Percentiles rank a stretch among this genome's conserved stretches.
Evolutionary conservation across 2,888 invertebrate genomes (phyloP).

Genomic region (Agriopis marginaria): DNA sequence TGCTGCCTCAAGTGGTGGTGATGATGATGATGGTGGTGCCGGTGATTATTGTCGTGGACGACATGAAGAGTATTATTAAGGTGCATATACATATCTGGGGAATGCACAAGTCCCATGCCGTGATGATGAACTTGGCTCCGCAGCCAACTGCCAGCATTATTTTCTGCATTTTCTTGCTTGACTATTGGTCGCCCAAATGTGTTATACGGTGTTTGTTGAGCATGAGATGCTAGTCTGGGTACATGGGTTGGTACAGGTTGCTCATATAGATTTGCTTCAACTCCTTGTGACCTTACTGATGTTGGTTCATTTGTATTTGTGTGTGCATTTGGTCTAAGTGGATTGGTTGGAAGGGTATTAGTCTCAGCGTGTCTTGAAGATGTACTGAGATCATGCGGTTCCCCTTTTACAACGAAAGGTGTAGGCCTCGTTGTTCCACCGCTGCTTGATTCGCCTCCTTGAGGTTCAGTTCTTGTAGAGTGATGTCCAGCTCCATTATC

Average conservation of each 20-base stretch:
- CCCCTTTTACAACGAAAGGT: constrained; percentile 66
- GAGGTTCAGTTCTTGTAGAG: constrained; percentile 25
- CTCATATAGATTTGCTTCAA: constrained; percentile 4
- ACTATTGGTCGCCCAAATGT: constrained; percentile 33
- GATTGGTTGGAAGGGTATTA: constrained; percentile 40
- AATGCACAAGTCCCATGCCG: constrained; percentile 47
- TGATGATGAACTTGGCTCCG: constrained; percentile 40
- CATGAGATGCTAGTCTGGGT: background rate
- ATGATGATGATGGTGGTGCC: constrained; percentile 54
- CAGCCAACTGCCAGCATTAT: constrained; percentile 44
- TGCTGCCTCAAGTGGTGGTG: constrained; percentile 41
- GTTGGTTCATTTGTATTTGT: constrained; percentile 45
- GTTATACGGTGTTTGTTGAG: constrained; percentile 1
- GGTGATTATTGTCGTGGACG: constrained; percentile 56
- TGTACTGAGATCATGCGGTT: constrained; percentile 58
- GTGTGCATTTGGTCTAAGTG: constrained; percentile 38
- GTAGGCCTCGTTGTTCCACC: constrained; percentile 41
- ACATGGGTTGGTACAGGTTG: background rate
- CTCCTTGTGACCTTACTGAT: constrained; percentile 32
- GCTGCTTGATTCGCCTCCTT: constrained; percentile 37
- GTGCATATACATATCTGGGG: constrained; percentile 47
- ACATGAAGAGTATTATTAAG: constrained; percentile 53
- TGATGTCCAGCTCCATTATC: constrained; percentile 55
- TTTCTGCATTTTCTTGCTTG: constrained; percentile 58
- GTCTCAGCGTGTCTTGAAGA: constrained; percentile 48